phyloP scores from a whole-genome alignment of 2,888 invertebrate genomes.

The Abrostola triplasia region DNA sequence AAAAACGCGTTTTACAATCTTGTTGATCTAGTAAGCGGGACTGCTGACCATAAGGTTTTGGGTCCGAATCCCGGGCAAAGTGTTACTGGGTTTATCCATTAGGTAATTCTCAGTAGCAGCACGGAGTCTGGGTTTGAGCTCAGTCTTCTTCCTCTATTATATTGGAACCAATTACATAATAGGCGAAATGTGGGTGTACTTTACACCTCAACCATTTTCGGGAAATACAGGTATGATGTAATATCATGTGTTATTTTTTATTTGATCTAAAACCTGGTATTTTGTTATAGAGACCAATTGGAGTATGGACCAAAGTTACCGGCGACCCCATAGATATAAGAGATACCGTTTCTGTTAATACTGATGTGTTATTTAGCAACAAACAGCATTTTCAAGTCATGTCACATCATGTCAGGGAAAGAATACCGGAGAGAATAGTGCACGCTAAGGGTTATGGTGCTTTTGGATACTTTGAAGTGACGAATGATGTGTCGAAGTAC shows the following conservation, averaged over 20 bases:
- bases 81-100: too few species aligned
- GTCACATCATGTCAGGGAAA: slow-evolving; percentile 91
- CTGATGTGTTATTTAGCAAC: slow-evolving; percentile 54
- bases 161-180: too few species aligned
- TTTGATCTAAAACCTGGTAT: neutral
- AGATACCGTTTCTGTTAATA: slow-evolving; percentile 68
- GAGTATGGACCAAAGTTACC: slow-evolving; percentile 28
- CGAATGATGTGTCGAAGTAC: slow-evolving; percentile 91
- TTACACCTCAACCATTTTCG: too few species aligned
- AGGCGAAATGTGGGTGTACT: too few species aligned
- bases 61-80: too few species aligned
- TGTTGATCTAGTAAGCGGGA: too few species aligned
- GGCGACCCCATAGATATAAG: slow-evolving; percentile 88
- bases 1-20: neutral
- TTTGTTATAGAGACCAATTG: slow-evolving; percentile 27
- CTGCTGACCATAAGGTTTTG: too few species aligned
- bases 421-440: slow-evolving; percentile 96
- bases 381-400: slow-evolving; percentile 86
- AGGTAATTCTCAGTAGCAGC: too few species aligned
- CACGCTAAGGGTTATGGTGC: slow-evolving; percentile 97
- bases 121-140: too few species aligned
- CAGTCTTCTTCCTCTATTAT: too few species aligned
- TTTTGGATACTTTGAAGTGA: slow-evolving; percentile 94
- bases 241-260: too few species aligned
- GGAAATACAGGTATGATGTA: too few species aligned